These are phyloP conservation scores for Lampris incognitus DNA, from an alignment of 2,113 vertebrate genomes.

Conservation along the genomic window DNA sequence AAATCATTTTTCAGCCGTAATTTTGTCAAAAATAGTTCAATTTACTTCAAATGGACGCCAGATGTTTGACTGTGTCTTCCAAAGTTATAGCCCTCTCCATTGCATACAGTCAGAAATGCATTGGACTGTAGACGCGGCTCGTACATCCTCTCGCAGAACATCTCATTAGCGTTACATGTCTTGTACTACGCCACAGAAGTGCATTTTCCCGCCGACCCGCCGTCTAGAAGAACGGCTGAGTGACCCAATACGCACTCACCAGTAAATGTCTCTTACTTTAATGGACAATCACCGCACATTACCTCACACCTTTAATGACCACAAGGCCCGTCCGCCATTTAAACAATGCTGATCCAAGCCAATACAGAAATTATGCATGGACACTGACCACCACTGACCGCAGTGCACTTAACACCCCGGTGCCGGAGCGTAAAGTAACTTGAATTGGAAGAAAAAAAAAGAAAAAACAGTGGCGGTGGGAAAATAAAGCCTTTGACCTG, in stretches of 20 bases:
- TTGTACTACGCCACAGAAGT: constrained; percentile 32
- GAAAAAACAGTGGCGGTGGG: constrained; percentile 7
- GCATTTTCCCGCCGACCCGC: constrained; percentile 34
- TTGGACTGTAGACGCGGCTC: no score
- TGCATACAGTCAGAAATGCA: no score
- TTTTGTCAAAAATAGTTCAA: no score
- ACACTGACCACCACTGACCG: constrained; percentile 36
- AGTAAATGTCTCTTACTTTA: constrained; percentile 65
- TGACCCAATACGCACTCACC: constrained; percentile 46
- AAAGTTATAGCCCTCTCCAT: no score
- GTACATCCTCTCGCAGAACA: neutral
- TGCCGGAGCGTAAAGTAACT: constrained; percentile 22
- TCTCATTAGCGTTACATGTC: constrained; percentile 48
- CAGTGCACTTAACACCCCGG: constrained; percentile 36
- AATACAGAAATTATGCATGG: constrained; percentile 48
- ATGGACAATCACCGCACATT: constrained; percentile 55
- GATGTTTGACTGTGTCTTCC: no score
- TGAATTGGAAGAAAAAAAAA: constrained; percentile 13
- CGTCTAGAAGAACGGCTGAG: constrained; percentile 19
- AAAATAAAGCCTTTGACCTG: neutral
- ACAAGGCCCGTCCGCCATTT: constrained; percentile 51
- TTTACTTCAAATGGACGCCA: no score
- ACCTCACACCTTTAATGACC: constrained; percentile 61
- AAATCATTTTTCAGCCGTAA: no score
- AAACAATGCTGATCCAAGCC: constrained; percentile 33